Conservation (phyloP, 2,113 vertebrate species). For the Cyanoderma ruficeps region DNA sequence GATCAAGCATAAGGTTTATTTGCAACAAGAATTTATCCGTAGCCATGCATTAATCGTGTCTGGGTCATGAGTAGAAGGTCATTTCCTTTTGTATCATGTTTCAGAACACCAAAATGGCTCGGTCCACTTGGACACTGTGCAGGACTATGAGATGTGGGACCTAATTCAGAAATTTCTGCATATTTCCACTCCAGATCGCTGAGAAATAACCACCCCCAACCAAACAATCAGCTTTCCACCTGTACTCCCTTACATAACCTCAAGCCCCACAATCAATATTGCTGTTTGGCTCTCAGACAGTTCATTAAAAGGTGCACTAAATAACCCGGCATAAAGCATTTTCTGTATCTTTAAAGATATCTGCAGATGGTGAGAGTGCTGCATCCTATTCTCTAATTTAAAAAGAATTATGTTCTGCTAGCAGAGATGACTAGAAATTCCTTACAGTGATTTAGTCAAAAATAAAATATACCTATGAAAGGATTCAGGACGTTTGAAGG, state of each 20-base stretch:
- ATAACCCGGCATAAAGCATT: not conserved
- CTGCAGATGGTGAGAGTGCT: not conserved
- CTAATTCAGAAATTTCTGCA: not conserved
- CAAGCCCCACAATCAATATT: not conserved
- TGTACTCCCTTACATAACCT: not conserved
- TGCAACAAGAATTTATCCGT: not conserved
- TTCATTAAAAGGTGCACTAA: not conserved
- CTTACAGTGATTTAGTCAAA: not conserved
- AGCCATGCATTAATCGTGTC: not conserved
- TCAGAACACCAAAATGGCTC: not conserved
- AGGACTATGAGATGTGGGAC: not conserved
- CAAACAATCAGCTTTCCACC: not conserved
- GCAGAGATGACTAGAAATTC: not conserved
- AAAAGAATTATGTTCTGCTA: not conserved
- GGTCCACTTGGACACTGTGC: not conserved
- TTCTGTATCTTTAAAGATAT: not conserved
- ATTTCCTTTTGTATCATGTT: not conserved
- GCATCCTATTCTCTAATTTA: not conserved
- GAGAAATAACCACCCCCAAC: not conserved
- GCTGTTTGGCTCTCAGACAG: not conserved
- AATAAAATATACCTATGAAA: not conserved
- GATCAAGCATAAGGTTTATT: not conserved
- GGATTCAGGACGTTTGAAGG: not conserved
- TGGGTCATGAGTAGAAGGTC: not conserved
- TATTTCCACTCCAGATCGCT: not conserved